Conservation (phyloP, 1,140 invertebrate species). For the Penaeus vannamei region DNA sequence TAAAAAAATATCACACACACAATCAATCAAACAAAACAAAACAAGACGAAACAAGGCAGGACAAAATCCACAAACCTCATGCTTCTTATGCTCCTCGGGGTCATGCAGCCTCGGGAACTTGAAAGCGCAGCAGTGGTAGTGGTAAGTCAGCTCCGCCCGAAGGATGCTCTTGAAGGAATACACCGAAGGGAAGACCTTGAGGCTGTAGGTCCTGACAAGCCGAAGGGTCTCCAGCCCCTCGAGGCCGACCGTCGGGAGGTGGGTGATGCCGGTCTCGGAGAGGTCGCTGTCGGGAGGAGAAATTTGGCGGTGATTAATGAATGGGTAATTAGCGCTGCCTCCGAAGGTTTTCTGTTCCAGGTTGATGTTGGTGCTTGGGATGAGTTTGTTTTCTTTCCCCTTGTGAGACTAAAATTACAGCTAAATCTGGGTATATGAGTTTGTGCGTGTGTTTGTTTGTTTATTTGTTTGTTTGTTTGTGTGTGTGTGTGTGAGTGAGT, state of each 20-base stretch:
- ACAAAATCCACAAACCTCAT: conserved; percentile 68
- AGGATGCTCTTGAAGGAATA: conserved; percentile 79
- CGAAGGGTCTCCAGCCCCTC: conserved; percentile 81
- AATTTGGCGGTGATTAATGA: not conserved
- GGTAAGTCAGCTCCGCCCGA: conserved; percentile 81
- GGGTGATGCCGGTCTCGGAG: conserved; percentile 81
- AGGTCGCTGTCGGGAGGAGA: conserved; percentile 76
- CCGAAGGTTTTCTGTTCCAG: not conserved
- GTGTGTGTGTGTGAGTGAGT: too few species aligned
- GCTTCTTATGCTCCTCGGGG: conserved; percentile 75
- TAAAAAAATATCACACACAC: too few species aligned
- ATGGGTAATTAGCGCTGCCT: not conserved
- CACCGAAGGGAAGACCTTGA: conserved; percentile 88
- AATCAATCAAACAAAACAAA: too few species aligned
- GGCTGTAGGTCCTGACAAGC: conserved; percentile 80
- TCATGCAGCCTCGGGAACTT: conserved; percentile 84
- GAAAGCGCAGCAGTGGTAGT: conserved; percentile 92
- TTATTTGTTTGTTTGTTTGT: too few species aligned
- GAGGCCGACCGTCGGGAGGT: conserved; percentile 82
- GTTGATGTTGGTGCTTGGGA: too few species aligned
- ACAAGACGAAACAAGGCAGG: too few species aligned
- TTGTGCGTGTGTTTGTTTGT: too few species aligned
- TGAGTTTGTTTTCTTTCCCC: too few species aligned
- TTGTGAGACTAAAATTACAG: too few species aligned
- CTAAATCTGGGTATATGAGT: too few species aligned